Evolutionary conservation across 2,113 vertebrate species (phyloP).

Genomic region (Laticauda colubrina): DNA sequence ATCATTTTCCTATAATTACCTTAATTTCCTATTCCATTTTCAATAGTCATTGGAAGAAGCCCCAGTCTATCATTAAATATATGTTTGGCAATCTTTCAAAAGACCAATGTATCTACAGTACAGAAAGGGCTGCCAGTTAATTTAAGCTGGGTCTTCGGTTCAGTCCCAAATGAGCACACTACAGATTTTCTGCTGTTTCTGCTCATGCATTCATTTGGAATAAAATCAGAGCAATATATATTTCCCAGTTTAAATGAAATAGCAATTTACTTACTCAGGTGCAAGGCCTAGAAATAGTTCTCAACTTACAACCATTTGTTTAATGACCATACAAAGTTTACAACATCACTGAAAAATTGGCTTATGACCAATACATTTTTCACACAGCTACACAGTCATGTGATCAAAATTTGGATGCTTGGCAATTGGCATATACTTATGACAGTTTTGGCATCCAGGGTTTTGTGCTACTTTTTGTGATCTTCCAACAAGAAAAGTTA

Average conservation of each 20-base stretch:
- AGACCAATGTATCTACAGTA: not conserved
- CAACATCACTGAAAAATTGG: not conserved
- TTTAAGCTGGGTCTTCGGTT: not conserved
- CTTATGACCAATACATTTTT: not conserved
- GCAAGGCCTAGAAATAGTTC: not conserved
- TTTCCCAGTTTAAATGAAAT: not conserved
- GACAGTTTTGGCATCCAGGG: not conserved
- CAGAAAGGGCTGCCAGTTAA: not conserved
- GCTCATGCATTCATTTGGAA: not conserved
- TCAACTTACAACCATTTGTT: not conserved
- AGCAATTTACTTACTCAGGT: not conserved
- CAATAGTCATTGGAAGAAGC: not conserved
- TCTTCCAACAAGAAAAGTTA: not conserved
- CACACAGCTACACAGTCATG: not conserved
- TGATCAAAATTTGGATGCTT: not conserved
- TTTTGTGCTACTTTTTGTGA: not conserved
- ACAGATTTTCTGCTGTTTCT: not conserved
- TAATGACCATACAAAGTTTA: not conserved
- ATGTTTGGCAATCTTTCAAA: not conserved
- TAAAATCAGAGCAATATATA: not conserved
- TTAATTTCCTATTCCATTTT: not conserved
- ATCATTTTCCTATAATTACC: not conserved
- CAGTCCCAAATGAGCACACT: not conserved
- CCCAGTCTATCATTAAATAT: not conserved
- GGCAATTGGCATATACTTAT: not conserved